phyloP scores from a whole-genome alignment of 2,888 invertebrate genomes.

The Meteorus colon region DNA sequence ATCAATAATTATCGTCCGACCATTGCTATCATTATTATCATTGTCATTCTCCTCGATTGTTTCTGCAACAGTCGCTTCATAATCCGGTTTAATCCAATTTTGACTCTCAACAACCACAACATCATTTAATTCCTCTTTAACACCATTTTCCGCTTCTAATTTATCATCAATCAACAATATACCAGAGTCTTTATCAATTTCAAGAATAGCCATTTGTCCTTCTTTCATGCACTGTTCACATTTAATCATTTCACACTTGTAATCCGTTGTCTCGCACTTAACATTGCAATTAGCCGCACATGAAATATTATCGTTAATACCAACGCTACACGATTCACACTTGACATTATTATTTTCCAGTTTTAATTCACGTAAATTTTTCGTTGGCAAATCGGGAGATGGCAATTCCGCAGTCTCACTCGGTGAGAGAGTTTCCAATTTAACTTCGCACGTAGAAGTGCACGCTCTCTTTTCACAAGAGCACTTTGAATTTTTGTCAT shows the following conservation, averaged over 20 bases:
- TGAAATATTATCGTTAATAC: constrained; percentile 62
- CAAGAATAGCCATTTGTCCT: constrained; percentile 66
- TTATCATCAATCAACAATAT: constrained; percentile 61
- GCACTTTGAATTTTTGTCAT: constrained; percentile 61
- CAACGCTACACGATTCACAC: constrained; percentile 69
- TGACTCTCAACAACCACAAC: constrained; percentile 75
- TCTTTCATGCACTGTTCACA: constrained; percentile 71
- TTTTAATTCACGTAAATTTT: constrained; percentile 61
- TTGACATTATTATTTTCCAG: constrained; percentile 71
- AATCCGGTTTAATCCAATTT: constrained; percentile 70
- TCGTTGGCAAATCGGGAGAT: constrained; percentile 19
- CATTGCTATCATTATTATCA: not conserved
- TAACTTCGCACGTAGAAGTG: constrained; percentile 69
- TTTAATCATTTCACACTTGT: constrained; percentile 67
- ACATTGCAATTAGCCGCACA: constrained; percentile 68
- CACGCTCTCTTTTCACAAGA: constrained; percentile 66
- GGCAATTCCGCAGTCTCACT: constrained; percentile 58
- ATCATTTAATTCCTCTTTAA: constrained; percentile 75
- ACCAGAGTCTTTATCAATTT: constrained; percentile 69
- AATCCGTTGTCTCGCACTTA: constrained; percentile 69
- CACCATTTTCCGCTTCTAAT: constrained; percentile 66
- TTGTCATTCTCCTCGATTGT: constrained; percentile 56
- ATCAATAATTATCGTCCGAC: constrained; percentile 37
- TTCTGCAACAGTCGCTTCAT: constrained; percentile 68
- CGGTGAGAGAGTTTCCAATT: constrained; percentile 68